Conservation (phyloP, 64 coral and sea anemone genomes). For the Montipora foliosa region DNA sequence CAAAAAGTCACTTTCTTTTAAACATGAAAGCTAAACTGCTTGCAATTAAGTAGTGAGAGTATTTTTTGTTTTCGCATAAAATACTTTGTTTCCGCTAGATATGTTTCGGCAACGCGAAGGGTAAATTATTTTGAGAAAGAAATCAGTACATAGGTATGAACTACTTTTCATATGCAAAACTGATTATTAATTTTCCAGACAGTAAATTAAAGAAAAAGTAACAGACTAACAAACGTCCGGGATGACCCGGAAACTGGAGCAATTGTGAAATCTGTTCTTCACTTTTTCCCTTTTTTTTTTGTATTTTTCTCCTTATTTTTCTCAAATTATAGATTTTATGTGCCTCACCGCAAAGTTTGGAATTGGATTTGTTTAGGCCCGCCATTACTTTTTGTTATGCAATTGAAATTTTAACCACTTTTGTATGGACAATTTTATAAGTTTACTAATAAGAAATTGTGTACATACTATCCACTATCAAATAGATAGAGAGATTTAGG, state of each 20-base stretch:
- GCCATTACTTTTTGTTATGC: background rate
- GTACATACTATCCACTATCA: conserved; percentile 17
- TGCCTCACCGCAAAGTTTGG: background rate
- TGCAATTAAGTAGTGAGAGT: too few relatives aligned
- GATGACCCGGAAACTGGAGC: background rate
- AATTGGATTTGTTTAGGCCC: background rate
- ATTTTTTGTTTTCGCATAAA: too few relatives aligned
- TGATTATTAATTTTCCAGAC: too few relatives aligned
- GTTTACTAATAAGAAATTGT: conserved; percentile 44
- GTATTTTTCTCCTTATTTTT: background rate
- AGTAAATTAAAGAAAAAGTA: background rate
- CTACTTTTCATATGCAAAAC: too few relatives aligned
- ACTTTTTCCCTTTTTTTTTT: background rate
- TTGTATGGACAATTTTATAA: conserved; percentile 53
- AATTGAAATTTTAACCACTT: conserved; percentile 50
- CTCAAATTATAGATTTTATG: background rate
- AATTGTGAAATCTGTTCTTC: background rate
- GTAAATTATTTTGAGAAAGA: too few relatives aligned
- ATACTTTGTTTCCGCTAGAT: too few relatives aligned
- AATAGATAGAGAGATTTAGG: background rate
- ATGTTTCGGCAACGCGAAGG: too few relatives aligned
- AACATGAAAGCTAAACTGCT: too few relatives aligned
- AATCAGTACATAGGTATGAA: too few relatives aligned
- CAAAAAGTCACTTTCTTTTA: too few relatives aligned
- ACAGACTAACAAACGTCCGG: background rate